phyloP scores from a whole-genome alignment of 1,140 invertebrate species.

The Drosophila bocqueti region DNA sequence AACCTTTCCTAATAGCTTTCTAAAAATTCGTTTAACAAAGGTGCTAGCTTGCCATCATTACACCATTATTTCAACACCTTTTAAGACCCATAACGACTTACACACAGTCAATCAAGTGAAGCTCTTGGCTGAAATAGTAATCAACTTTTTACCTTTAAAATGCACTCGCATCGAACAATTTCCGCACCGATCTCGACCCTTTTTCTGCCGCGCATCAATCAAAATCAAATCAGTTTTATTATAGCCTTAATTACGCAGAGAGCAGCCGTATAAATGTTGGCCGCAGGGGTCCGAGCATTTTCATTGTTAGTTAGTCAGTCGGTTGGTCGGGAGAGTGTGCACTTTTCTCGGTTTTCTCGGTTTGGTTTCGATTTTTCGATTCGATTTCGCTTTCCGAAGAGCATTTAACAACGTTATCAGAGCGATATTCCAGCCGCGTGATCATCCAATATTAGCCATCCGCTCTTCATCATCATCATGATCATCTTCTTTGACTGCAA shows the following conservation, averaged over 20 bases:
- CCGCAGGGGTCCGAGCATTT: slow-evolving; percentile 56
- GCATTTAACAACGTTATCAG: slow-evolving; percentile 79
- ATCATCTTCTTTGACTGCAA: neutral
- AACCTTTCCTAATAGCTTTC: neutral
- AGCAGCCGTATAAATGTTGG: slow-evolving; percentile 77
- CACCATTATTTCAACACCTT: slow-evolving; percentile 32
- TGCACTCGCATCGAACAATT: slow-evolving; percentile 24
- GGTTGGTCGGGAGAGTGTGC: slow-evolving; percentile 16
- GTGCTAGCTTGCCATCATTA: neutral
- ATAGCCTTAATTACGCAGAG: slow-evolving; percentile 76
- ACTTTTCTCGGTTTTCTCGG: slow-evolving; percentile 23
- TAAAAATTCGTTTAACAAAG: neutral
- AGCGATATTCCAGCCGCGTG: slow-evolving; percentile 63
- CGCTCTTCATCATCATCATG: slow-evolving; percentile 10
- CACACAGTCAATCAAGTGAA: slow-evolving; percentile 5
- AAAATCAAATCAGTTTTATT: slow-evolving; percentile 72
- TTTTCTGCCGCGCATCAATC: slow-evolving; percentile 57
- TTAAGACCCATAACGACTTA: slow-evolving; percentile 3
- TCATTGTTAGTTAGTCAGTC: slow-evolving; percentile 57
- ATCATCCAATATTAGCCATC: slow-evolving; percentile 65
- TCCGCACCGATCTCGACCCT: slow-evolving; percentile 11
- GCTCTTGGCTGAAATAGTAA: slow-evolving; percentile 16
- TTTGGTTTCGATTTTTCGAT: slow-evolving; percentile 31
- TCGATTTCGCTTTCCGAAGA: slow-evolving; percentile 54
- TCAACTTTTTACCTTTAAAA: slow-evolving; percentile 25